Evolutionary conservation across 2,888 invertebrate species (phyloP), one percentile per base, ranked within the genome.

Genomic region (Noctua janthina): DNA sequence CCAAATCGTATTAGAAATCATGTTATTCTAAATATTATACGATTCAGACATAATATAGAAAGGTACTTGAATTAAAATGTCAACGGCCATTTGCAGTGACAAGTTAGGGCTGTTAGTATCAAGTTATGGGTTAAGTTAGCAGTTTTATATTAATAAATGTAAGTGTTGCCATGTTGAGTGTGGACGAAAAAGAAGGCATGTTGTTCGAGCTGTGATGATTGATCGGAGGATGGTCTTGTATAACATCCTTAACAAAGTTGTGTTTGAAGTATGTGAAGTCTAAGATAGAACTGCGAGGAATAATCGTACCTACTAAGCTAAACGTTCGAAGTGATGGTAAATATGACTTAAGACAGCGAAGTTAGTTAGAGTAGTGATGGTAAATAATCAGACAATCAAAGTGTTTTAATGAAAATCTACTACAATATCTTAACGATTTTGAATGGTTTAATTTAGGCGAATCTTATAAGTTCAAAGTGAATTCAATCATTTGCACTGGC

Each of bases 41-140:
- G 43, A n/a, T 54, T 51, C 71, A 54, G 70, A 81, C 79, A 82
- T 83, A 86, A 88, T 89, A 81, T 81, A 77, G 79, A 78, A 80
- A 84, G 81, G 82, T 74, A 84, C 76, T 84, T 83, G 86, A 88
- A 91, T 92, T 91, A 89, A 91, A 92, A 91, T 90, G 90, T 91
- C 91, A 90, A 82, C 78, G 64, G 68, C 85, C 87, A 81, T 85
- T 86, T 59, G 43, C 68, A 82, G 83, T 70, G 87, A 81, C 82
- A 86, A 78, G 49, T 39, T 74, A 83, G 82, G 84, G 84, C 56
- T 88, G 81, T 75, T 49, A 75, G 69, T 4, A 1, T 8, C 23
- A 79, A 76, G 71, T 80, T 73, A 85, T 39, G 54, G 72, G 39
- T 59, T 78, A 11, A 35, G 10, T 71, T 79, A 66, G 13, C 71